phyloP scores from a whole-genome alignment of 2,113 vertebrate species.

The Eolophus roseicapilla region DNA sequence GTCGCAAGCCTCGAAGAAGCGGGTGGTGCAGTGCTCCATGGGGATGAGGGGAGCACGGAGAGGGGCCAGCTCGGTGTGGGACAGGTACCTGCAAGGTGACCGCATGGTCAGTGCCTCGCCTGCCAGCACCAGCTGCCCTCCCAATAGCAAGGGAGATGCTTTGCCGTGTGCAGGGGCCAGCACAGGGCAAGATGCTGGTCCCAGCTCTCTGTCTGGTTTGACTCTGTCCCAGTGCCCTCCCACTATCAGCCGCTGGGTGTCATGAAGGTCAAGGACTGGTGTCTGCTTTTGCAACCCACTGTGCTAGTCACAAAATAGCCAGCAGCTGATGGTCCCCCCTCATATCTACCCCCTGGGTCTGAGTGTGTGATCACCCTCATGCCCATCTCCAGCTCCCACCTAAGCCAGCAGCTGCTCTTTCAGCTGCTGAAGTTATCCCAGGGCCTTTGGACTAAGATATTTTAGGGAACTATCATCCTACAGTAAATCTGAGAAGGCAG shows the following conservation, averaged over 20 bases:
- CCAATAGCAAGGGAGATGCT: accelerated
- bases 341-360: background rate
- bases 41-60: slow-evolving; percentile 96
- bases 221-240: background rate
- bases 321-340: background rate
- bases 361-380: accelerated
- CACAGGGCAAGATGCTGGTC: background rate
- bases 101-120: accelerated
- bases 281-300: background rate
- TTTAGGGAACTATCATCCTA: background rate
- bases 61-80: slow-evolving; percentile 94
- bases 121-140: background rate
- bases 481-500: slow-evolving; percentile 22
- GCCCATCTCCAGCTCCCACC: background rate
- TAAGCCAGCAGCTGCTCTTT: slow-evolving; percentile 31
- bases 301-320: background rate
- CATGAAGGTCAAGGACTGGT: background rate
- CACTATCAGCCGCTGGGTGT: background rate
- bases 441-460: slow-evolving; percentile 10
- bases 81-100: slow-evolving; percentile 84
- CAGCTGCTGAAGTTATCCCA: background rate
- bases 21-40: slow-evolving; percentile 99
- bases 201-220: background rate
- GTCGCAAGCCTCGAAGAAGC: slow-evolving; percentile 94
- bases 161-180: background rate